These are phyloP conservation scores for Hemiprocne comata DNA, from an alignment of 2,113 vertebrate species.

Conservation along the genomic window DNA sequence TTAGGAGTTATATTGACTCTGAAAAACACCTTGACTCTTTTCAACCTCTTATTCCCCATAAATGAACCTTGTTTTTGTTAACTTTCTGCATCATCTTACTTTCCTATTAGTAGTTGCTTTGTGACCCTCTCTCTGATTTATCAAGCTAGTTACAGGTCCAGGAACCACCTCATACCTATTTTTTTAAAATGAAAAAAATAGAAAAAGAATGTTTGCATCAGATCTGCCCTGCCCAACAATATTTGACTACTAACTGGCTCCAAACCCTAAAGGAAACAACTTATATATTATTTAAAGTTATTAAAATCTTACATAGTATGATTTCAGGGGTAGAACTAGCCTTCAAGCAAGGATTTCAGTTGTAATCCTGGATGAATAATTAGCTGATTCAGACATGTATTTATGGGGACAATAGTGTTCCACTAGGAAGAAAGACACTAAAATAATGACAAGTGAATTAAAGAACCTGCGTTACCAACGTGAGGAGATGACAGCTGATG, in stretches of 20 bases:
- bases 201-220: background rate
- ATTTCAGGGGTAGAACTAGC: conserved; percentile 2
- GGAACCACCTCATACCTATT: background rate
- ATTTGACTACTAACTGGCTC: background rate
- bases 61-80: background rate
- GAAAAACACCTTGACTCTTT: background rate
- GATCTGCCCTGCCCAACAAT: background rate
- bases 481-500: conserved; percentile 40
- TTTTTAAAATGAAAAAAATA: background rate
- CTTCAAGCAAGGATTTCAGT: conserved; percentile 49
- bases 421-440: conserved; percentile 49
- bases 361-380: conserved; percentile 60
- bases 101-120: background rate
- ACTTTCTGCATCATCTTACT: background rate
- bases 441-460: conserved; percentile 72
- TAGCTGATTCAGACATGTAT: conserved; percentile 55
- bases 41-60: background rate
- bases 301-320: background rate
- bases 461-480: conserved; percentile 21
- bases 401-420: conserved; percentile 59
- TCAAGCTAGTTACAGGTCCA: background rate
- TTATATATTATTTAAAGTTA: conserved; percentile 47
- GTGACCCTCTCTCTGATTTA: background rate
- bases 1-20: background rate
- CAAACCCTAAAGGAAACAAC: conserved; percentile 2